Evolutionary conservation across 2,888 invertebrate genomes (phyloP), one percentile per base, ranked within the genome.

Genomic region (Synanthedon tipuliformis): DNA sequence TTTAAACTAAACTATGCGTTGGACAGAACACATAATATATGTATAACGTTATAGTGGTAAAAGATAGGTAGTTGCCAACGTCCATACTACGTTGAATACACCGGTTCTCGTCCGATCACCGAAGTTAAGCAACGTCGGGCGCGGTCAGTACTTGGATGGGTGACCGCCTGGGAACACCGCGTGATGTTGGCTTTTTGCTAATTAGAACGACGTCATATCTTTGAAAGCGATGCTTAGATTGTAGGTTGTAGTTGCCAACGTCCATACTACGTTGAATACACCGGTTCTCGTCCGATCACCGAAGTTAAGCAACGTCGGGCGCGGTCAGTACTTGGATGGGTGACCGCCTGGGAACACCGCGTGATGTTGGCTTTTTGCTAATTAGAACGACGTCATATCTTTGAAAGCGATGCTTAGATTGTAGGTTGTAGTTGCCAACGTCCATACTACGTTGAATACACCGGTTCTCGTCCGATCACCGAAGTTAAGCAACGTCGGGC

Each of bases 91-190:
- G 61, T 59, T 60, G 73, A 73, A 73, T 53, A 69, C 69, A 75
- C 72, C 71, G 71, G 72, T 73, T 73, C 70, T 75, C 73, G 73
- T 72, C 73, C 72, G 74, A 74, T 74, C 73, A 73, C 73, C 72
- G 72, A 72, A 75, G 71, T 73, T 69, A 73, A 73, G 73, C 72
- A 71, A 69, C 70, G 65, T 73, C 70, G 72, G 73, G 74, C 71
- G 74, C 61, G 62, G 57, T 50, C n/a, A 50, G 50, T 27, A 50
- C 50, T 50, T 50, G 50, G 50, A 50, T 63, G 23, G 60, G 62
- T 63, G 62, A 62, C 62, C 62, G 62, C 62, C 60, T 63, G 63
- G 63, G 63, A 63, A 63, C 60, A 63, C 61, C 58, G 54, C 61
- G 63, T 61, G 63, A 51, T 55, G 61, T 61, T 62, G 62, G 60